Conservation (phyloP, 1,140 invertebrate species). For the Phocides pigmalion region DNA sequence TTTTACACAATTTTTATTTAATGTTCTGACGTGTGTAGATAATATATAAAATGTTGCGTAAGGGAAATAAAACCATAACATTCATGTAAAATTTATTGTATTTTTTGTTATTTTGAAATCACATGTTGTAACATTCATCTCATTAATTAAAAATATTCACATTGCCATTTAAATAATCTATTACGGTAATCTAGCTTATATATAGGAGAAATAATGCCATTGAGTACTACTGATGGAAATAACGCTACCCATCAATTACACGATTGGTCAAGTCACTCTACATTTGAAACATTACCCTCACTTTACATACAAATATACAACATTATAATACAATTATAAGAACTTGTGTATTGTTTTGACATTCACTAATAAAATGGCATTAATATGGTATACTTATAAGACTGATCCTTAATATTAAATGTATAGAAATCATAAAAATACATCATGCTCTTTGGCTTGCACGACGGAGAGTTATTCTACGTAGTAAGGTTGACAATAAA, state of each 20-base stretch:
- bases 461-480: conserved; percentile 74
- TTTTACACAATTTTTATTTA: no score
- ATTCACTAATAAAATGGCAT: conserved; percentile 81
- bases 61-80: conserved; percentile 39
- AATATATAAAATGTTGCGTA: background rate
- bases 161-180: conserved; percentile 83
- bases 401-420: conserved; percentile 71
- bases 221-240: conserved; percentile 74
- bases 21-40: no score
- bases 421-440: conserved; percentile 80
- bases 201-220: conserved; percentile 82
- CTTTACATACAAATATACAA: conserved; percentile 82
- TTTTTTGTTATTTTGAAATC: conserved; percentile 84
- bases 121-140: conserved; percentile 84
- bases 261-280: conserved; percentile 80
- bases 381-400: conserved; percentile 78
- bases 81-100: conserved; percentile 84
- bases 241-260: conserved; percentile 59
- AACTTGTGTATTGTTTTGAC: conserved; percentile 69
- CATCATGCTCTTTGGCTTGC: conserved; percentile 83
- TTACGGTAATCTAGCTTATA: conserved; percentile 79
- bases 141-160: conserved; percentile 85
- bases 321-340: conserved; percentile 77
- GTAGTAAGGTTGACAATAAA: conserved; percentile 57
- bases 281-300: conserved; percentile 67